Evolutionary conservation across 2,888 invertebrate species (phyloP).

Genomic region (Nesidiocoris tenuis): DNA sequence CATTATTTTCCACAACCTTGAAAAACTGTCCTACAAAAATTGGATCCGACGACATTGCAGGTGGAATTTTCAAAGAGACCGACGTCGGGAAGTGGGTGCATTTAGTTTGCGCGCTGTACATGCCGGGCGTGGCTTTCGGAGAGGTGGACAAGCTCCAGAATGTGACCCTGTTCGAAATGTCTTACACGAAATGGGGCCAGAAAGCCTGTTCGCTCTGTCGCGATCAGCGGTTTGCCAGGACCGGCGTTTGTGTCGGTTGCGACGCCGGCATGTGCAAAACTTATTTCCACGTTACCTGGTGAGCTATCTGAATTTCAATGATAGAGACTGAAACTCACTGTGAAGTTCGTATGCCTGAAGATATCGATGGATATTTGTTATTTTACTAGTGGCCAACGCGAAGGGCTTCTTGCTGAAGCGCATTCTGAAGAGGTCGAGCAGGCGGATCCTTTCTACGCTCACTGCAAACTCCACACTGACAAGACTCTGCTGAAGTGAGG

Average conservation of each 20-base stretch:
- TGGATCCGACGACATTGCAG: too few species aligned
- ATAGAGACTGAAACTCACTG: too few species aligned
- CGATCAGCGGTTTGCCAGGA: conserved; percentile 80
- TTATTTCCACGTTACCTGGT: conserved; percentile 97
- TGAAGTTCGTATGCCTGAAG: too few species aligned
- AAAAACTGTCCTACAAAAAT: too few species aligned
- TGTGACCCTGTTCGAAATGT: conserved; percentile 94
- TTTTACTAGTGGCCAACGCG: conserved; percentile 83
- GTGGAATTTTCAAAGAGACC: conserved; percentile 92
- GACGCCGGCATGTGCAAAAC: conserved; percentile 98
- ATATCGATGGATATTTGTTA: too few species aligned
- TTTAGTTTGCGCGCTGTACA: conserved; percentile 94
- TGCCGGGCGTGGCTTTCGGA: conserved; percentile 95
- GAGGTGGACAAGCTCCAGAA: conserved; percentile 89
- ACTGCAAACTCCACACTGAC: conserved; percentile 93
- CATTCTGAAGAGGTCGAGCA: conserved; percentile 86
- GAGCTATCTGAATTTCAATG: too few species aligned
- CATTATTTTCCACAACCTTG: neutral
- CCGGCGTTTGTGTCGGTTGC: conserved; percentile 94
- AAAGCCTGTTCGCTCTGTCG: conserved; percentile 88
- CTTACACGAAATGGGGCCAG: conserved; percentile 94
- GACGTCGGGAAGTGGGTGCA: conserved; percentile 99
- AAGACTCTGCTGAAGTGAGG: conserved; percentile 69
- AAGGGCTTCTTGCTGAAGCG: conserved; percentile 89
- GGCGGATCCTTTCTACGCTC: conserved; percentile 96